Base-by-base conservation (phyloP, 64 coral and sea anemone species). In the Actinia tenebrosa region DNA sequence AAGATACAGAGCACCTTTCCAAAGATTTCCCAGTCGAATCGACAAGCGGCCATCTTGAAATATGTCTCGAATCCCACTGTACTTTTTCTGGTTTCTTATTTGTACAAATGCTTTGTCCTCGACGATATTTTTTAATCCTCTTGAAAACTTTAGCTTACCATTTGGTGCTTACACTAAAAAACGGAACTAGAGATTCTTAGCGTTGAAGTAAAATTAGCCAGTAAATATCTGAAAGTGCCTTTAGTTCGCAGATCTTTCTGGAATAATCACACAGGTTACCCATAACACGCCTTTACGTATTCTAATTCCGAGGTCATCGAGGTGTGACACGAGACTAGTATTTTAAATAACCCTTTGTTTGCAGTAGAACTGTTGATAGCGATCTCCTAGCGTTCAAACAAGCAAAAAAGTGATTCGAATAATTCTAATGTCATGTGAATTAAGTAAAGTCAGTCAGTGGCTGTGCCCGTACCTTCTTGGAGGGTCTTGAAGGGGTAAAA, bases 1-100 rank as follows among this genome's bases (percentile, higher is more conserved):
- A 90, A 10, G 62, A 97, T 90, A 19, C 94, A 97, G 0, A 90
- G 61, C 6, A 80, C 42, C 60, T 97, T 97, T 7, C 94, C 94
- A 5, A 93, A 17, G 2, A 64, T 83, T 86, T 97, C 91, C n/a
- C 92, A 80, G 66, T 86, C 84, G 23, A 69, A 97, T 60, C 88
- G 43, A 81, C 79, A 53, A 37, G 79, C 79, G n/a, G 79, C 79
- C 45, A 53, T 53, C 46, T 53, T 81, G 79, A 79, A n/a, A 17
- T 54, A 11, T 58, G 10, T 58, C 56, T 16, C 0, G 56, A 58
- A 16, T 2, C 56, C 15, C 2, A 58, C 56, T 58, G 56, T 58
- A 58, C 7, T 30, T 75, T 37, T 75, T 42, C 69, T 27, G 69
- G 1, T 75, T 30, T 26, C 42, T 1, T 27, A 3, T 27, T 75